Percentiles rank a stretch among this genome's conserved stretches.
Evolutionary conservation across 2,797 vertebrate genomes (phyloP).

Genomic region (Sebastes glaucus): DNA sequence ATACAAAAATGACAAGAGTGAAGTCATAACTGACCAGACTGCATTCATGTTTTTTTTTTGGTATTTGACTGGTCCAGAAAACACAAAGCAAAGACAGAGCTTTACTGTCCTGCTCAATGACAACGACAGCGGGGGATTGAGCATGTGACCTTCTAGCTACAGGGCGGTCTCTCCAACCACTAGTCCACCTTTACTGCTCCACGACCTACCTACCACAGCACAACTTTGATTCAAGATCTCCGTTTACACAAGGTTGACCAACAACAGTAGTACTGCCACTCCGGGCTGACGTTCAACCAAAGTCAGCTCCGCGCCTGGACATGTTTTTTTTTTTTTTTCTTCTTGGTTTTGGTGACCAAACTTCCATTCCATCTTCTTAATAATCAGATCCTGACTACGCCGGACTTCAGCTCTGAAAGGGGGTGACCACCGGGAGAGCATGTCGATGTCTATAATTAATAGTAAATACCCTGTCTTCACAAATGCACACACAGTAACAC

Average conservation of each 20-base stretch:
- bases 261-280: constrained; percentile 44
- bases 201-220: constrained; percentile 50
- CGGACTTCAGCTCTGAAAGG: not conserved
- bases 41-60: constrained; percentile 24
- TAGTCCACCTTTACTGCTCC: constrained; percentile 30
- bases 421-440: not conserved
- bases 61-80: constrained; percentile 32
- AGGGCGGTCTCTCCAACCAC: constrained; percentile 12
- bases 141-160: constrained; percentile 31
- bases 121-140: constrained; percentile 5
- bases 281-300: constrained; percentile 47
- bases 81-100: constrained; percentile 10
- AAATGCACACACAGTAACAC: constrained; percentile 10
- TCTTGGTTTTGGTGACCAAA: constrained; percentile 48
- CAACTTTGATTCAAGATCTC: constrained; percentile 56
- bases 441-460: not conserved
- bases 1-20: constrained; percentile 31
- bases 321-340: not conserved
- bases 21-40: constrained; percentile 38
- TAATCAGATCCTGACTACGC: not conserved
- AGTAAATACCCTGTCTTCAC: not conserved
- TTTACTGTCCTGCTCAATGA: not conserved
- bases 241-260: constrained; percentile 34
- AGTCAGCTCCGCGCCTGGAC: constrained; percentile 36
- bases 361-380: constrained; percentile 2